A percentile compares a stretch with the other conserved stretches of the same genome.
Conservation (phyloP, 2,888 invertebrate species). For the Acleris laterana region DNA sequence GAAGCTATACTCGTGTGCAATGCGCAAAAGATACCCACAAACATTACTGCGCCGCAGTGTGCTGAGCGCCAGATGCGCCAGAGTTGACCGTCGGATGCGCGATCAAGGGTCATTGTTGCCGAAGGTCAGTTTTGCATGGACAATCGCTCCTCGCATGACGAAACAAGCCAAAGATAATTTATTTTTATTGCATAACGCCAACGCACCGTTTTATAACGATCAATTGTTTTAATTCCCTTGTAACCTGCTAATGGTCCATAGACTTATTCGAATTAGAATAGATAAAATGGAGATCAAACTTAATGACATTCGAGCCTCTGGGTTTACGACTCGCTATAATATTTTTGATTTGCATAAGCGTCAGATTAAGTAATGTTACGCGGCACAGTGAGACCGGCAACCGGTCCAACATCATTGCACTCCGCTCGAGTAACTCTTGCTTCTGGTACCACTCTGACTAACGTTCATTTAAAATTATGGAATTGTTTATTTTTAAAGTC, state of each 20-base stretch:
- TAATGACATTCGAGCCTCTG: slow-evolving; percentile 17
- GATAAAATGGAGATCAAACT: slow-evolving; percentile 28
- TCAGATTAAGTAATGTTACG: slow-evolving; percentile 29
- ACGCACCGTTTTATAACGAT: slow-evolving; percentile 13
- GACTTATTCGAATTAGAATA: slow-evolving; percentile 18
- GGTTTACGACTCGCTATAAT: slow-evolving; percentile 24
- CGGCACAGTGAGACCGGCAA: slow-evolving; percentile 25
- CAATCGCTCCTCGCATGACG: slow-evolving; percentile 53
- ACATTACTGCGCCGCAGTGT: slow-evolving; percentile 42
- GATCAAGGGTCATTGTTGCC: slow-evolving; percentile 63
- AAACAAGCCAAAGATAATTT: slow-evolving; percentile 50
- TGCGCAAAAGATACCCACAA: slow-evolving; percentile 46
- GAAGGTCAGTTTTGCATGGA: slow-evolving; percentile 72
- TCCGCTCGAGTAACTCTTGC: slow-evolving; percentile 14
- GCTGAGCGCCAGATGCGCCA: slow-evolving; percentile 60
- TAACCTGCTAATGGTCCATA: slow-evolving; percentile 29
- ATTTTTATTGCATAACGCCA: slow-evolving; percentile 40
- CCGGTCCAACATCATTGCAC: slow-evolving; percentile 32
- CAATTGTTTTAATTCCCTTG: not conserved
- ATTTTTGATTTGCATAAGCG: slow-evolving; percentile 32
- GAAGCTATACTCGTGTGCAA: slow-evolving; percentile 50
- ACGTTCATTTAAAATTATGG: not conserved
- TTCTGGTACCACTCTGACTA: slow-evolving; percentile 10
- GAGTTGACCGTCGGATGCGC: slow-evolving; percentile 56
- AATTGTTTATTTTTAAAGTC: not conserved